Conservation (phyloP, 2,113 vertebrate species). For the Gallinago jamesoni region DNA sequence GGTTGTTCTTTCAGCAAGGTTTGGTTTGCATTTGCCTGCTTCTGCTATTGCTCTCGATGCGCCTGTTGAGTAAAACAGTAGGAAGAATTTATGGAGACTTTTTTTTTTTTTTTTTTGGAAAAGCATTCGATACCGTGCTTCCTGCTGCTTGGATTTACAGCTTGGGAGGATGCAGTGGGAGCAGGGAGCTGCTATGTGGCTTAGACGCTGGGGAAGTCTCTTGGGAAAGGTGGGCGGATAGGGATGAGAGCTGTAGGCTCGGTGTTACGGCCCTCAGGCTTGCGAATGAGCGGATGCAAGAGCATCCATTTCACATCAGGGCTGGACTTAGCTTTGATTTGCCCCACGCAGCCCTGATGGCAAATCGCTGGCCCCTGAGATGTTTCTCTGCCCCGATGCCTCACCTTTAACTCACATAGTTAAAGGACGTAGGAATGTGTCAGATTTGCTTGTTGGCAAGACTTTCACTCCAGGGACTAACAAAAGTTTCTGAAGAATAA, state of each 20-base stretch:
- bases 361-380: rapidly evolving
- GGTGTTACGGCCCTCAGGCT: neutral
- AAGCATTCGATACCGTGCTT: neutral
- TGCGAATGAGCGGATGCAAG: neutral
- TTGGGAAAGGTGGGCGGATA: neutral
- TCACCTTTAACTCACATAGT: rapidly evolving
- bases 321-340: neutral
- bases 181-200: neutral
- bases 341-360: neutral
- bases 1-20: neutral
- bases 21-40: neutral
- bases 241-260: neutral
- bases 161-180: neutral
- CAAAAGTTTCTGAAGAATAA: neutral
- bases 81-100: neutral
- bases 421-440: neutral
- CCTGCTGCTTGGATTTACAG: slow-evolving; percentile 17
- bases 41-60: neutral
- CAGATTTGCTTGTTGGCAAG: neutral
- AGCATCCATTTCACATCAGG: neutral
- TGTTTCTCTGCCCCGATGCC: neutral
- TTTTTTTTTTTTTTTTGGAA: neutral
- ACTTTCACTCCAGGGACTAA: neutral
- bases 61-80: neutral
- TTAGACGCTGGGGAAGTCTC: neutral